Percentiles rank a stretch among this genome's conserved stretches.
phyloP scores from a whole-genome alignment of 2,113 vertebrate species.

The Oncorhynchus clarkii region DNA sequence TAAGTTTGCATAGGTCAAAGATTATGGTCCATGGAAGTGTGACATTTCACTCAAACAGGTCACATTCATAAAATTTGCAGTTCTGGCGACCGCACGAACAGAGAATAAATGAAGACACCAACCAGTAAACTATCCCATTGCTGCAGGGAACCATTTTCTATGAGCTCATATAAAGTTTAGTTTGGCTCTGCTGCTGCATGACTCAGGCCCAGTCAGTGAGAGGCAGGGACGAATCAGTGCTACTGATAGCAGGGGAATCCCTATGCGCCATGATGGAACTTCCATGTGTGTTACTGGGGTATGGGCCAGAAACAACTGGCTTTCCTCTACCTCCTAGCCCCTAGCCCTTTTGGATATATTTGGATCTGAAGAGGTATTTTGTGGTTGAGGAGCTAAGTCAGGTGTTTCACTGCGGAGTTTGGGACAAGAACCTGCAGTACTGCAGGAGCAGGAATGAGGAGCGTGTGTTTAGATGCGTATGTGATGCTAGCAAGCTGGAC shows the following conservation, averaged over 20 bases:
- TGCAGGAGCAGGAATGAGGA: too few species aligned
- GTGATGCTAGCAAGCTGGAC: not conserved
- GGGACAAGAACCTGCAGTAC: too few species aligned
- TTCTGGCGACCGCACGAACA: not conserved
- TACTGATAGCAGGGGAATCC: too few species aligned
- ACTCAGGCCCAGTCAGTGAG: constrained; percentile 21
- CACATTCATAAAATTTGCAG: not conserved
- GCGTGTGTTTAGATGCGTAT: not conserved
- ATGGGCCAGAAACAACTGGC: too few species aligned
- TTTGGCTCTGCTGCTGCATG: too few species aligned
- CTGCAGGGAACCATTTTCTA: constrained; percentile 29
- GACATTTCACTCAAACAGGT: constrained; percentile 7
- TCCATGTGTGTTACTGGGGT: too few species aligned
- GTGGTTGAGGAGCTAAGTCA: too few species aligned
- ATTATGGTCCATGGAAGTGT: not conserved
- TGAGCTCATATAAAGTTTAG: constrained; percentile 23
- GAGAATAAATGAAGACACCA: not conserved
- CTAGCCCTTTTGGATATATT: too few species aligned
- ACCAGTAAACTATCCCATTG: constrained; percentile 21
- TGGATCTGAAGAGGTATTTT: too few species aligned
- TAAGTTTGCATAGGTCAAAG: not conserved
- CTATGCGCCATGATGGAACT: too few species aligned
- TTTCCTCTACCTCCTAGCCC: too few species aligned
- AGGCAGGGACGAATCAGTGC: constrained; percentile 52
- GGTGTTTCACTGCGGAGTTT: too few species aligned